Evolutionary conservation across 2,888 invertebrate genomes (phyloP).

Genomic region (Notocelia uddmanniana): DNA sequence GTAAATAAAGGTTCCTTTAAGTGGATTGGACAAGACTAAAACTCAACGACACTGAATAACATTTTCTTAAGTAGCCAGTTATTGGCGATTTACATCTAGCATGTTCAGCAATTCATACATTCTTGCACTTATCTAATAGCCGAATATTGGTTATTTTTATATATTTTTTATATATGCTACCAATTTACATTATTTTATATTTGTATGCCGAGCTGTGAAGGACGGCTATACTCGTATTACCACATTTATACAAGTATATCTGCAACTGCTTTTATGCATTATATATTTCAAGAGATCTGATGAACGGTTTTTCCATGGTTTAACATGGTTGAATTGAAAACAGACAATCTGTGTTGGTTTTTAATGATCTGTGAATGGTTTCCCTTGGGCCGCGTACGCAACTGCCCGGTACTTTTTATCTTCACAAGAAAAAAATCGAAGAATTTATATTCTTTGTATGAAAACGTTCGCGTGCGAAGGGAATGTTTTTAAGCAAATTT

Average conservation of each 20-base stretch:
- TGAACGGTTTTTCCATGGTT: background rate
- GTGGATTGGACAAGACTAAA: too few relatives aligned
- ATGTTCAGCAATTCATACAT: background rate
- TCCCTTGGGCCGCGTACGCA: background rate
- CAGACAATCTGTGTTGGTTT: background rate
- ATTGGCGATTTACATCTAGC: background rate
- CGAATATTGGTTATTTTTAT: background rate
- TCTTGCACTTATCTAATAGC: background rate
- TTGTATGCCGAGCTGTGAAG: background rate
- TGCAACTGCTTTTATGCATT: background rate
- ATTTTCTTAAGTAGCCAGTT: too few relatives aligned
- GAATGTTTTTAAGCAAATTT: slow-evolving; percentile 6
- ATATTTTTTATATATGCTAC: background rate
- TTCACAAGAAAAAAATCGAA: too few relatives aligned
- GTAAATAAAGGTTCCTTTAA: too few relatives aligned
- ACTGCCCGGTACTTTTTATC: background rate
- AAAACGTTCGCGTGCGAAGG: background rate
- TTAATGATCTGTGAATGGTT: background rate
- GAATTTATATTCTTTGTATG: too few relatives aligned
- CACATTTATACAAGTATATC: background rate
- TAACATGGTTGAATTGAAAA: background rate
- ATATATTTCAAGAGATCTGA: slow-evolving; percentile 13
- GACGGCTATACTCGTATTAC: background rate
- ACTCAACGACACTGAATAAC: too few relatives aligned
- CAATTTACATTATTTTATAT: background rate